Conservation (phyloP, 2,888 invertebrate genomes). For the Amblyjoppa proteus region DNA sequence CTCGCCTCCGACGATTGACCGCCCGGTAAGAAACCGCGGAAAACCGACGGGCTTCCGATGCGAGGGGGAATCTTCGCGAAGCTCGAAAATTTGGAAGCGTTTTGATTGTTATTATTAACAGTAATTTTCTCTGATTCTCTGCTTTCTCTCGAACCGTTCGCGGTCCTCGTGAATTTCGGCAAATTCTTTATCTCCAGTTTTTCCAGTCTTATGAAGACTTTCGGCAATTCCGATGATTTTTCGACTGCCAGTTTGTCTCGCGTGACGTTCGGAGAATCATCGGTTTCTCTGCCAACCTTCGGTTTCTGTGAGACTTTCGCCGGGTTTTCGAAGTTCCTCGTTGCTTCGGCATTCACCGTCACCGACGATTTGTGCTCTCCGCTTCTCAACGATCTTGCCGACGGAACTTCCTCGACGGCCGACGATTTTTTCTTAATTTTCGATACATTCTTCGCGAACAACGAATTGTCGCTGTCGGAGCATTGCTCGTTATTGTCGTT, state of each 20-base stretch:
- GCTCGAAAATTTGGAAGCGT: background rate
- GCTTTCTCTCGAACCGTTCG: background rate
- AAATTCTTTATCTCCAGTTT: slow-evolving; percentile 15
- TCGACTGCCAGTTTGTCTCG: background rate
- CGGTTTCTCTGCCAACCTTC: background rate
- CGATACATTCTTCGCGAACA: background rate
- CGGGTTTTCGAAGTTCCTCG: background rate
- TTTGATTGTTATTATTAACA: background rate
- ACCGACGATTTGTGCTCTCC: background rate
- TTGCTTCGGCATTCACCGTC: background rate
- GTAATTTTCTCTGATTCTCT: background rate
- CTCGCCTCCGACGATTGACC: background rate
- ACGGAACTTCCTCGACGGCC: background rate
- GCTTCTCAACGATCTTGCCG: background rate
- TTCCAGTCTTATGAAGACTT: slow-evolving; percentile 42
- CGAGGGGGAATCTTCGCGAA: background rate
- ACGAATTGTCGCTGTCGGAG: slow-evolving; percentile 26
- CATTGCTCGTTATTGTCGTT: background rate
- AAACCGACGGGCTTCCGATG: background rate
- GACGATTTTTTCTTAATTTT: background rate
- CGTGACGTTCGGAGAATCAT: background rate
- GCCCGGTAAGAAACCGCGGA: background rate
- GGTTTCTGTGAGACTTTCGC: background rate
- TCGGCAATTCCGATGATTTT: slow-evolving; percentile 11
- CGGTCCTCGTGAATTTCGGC: background rate